These are phyloP conservation scores for Drosophila grimshawi DNA, from an alignment of 1,140 invertebrate genomes.

Conservation along the genomic window DNA sequence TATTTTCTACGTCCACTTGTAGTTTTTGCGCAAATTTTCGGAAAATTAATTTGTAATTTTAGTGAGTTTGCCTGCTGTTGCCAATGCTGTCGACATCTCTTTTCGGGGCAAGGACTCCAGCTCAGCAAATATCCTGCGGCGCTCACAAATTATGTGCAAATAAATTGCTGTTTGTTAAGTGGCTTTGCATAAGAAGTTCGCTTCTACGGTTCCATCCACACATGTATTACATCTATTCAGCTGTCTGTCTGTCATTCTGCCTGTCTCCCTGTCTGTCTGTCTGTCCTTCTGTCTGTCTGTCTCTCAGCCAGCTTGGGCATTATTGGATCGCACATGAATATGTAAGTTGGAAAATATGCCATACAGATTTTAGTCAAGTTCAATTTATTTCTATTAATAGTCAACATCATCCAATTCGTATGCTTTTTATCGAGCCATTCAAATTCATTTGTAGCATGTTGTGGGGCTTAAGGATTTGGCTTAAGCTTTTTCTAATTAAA, in stretches of 20 bases:
- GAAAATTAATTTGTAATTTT: conserved; percentile 82
- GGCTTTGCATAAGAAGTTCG: conserved; percentile 82
- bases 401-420: conserved; percentile 56
- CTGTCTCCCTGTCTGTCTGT: conserved; percentile 20
- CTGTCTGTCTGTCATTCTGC: conserved; percentile 7
- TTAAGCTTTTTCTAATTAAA: conserved; percentile 51
- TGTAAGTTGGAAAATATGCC: conserved; percentile 70
- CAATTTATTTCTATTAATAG: conserved; percentile 80
- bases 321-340: conserved; percentile 78
- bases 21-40: conserved; percentile 78
- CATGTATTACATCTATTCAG: conserved; percentile 22
- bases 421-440: conserved; percentile 61
- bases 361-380: conserved; percentile 43
- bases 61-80: conserved; percentile 36
- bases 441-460: background rate
- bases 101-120: conserved; percentile 31
- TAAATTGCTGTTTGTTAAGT: conserved; percentile 83
- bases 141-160: conserved; percentile 82
- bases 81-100: conserved; percentile 36
- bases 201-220: conserved; percentile 38
- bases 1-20: conserved; percentile 56
- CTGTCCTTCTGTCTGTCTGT: conserved; percentile 11
- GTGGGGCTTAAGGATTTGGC: background rate
- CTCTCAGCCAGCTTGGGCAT: conserved; percentile 40
- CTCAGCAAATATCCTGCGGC: conserved; percentile 69